Conservation (phyloP, 2,797 vertebrate genomes). For the Megaceryle alcyon region DNA sequence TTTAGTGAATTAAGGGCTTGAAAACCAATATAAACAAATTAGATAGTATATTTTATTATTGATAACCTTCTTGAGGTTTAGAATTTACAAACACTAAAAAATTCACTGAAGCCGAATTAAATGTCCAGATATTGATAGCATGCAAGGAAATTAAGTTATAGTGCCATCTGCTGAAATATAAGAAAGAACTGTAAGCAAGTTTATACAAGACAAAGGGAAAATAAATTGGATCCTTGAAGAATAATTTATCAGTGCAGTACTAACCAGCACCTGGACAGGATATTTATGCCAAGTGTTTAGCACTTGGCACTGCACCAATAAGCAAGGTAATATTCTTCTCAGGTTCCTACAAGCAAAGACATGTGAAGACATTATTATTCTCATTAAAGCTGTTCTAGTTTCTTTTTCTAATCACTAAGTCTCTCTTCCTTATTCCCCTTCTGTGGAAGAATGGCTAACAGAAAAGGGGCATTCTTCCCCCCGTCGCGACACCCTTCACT, state of each 20-base stretch:
- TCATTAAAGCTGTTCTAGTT: no score
- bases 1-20: neutral
- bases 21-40: neutral
- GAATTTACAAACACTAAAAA: conserved; percentile 14
- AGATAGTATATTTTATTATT: neutral
- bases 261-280: neutral
- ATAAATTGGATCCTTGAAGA: neutral
- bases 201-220: neutral
- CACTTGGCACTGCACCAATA: neutral
- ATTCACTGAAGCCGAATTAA: neutral
- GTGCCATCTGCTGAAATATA: conserved; percentile 67
- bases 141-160: conserved; percentile 59
- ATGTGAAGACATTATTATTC: neutral
- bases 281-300: neutral
- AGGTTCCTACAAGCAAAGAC: neutral
- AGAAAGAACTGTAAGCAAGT: neutral
- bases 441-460: no score
- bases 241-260: neutral
- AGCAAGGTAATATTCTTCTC: neutral
- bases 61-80: neutral
- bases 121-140: neutral
- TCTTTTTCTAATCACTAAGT: no score
- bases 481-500: no score
- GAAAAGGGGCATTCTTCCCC: no score
- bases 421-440: no score